A percentile compares a stretch with the other conserved stretches of the same genome.
Conservation (phyloP, 2,113 vertebrate species). For the Hypocryptadius cinnamomeus region DNA sequence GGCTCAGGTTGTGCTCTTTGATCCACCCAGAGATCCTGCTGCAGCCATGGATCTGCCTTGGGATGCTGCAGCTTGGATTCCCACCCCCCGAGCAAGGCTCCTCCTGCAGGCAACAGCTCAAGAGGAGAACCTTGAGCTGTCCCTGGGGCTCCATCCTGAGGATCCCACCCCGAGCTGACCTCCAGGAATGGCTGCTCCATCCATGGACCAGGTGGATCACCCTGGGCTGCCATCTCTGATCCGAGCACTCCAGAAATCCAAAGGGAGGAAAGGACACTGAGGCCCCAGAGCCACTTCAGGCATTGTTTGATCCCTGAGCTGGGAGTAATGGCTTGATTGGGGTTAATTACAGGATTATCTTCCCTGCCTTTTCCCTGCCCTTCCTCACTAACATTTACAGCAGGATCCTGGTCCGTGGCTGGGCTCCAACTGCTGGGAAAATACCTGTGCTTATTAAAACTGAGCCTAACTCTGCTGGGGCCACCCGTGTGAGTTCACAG, state of each 20-base stretch:
- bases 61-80: background rate
- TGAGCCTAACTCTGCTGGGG: background rate
- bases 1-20: fast-evolving
- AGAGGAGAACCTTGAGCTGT: background rate
- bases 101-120: background rate
- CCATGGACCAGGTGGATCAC: background rate
- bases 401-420: background rate
- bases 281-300: background rate
- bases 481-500: background rate
- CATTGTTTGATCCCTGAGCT: background rate
- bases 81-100: background rate
- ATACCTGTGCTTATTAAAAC: background rate
- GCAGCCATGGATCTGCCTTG: fast-evolving
- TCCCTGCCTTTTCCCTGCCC: background rate
- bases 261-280: background rate
- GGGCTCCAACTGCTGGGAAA: background rate
- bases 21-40: background rate
- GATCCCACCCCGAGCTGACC: background rate
- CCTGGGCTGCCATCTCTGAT: background rate
- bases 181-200: background rate
- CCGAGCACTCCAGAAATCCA: background rate
- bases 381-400: background rate
- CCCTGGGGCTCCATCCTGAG: background rate
- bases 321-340: background rate
- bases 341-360: background rate